Evolutionary conservation across 1,140 invertebrate species (phyloP).

Genomic region (Coenobita brevimanus): DNA sequence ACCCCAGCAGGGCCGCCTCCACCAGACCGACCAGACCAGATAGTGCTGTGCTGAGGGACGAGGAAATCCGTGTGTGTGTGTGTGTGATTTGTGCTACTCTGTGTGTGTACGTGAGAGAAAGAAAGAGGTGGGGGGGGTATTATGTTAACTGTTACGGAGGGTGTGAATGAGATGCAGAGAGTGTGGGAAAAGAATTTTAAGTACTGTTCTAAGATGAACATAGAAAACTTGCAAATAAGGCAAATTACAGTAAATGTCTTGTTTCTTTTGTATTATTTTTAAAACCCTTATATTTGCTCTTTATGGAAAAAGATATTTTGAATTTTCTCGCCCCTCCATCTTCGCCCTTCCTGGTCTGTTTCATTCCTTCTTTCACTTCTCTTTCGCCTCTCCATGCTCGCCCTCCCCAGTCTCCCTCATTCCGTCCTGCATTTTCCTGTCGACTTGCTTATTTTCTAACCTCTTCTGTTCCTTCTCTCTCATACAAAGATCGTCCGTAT

Average conservation of each 20-base stretch:
- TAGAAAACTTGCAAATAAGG: too few species aligned
- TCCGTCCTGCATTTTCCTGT: not conserved
- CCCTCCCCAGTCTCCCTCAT: not conserved
- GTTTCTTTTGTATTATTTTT: too few species aligned
- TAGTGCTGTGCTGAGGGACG: not conserved
- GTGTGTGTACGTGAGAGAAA: not conserved
- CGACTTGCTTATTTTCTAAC: not conserved
- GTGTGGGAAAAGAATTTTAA: too few species aligned
- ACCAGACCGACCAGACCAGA: too few species aligned
- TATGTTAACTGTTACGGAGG: not conserved
- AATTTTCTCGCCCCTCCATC: not conserved
- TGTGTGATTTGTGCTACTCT: not conserved
- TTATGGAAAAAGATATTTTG: too few species aligned
- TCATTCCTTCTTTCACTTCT: not conserved
- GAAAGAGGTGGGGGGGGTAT: too few species aligned
- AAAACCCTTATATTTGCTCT: too few species aligned
- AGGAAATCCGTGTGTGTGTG: slow-evolving; percentile 34
- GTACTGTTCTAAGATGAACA: too few species aligned
- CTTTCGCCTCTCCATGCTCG: not conserved
- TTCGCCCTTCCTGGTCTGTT: not conserved
- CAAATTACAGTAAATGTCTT: too few species aligned
- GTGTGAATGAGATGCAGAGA: too few species aligned
- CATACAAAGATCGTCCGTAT: not conserved
- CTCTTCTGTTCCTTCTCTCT: not conserved
- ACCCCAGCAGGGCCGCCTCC: too few species aligned